Percentiles rank a stretch among this genome's conserved stretches.
phyloP scores from a whole-genome alignment of 2,113 vertebrate species.

The Trochalopteron elliotii region DNA sequence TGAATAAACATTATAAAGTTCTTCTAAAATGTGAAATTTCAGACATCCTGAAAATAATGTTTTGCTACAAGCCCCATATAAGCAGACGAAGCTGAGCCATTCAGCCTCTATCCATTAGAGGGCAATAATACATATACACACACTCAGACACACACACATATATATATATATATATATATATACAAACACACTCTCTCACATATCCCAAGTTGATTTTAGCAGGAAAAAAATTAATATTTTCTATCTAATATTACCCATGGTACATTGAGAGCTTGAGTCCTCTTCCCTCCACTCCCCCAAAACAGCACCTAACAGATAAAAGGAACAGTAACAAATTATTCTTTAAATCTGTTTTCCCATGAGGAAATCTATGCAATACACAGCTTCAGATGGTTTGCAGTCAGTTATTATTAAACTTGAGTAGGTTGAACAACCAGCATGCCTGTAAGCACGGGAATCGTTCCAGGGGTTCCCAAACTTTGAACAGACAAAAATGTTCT shows the following conservation, averaged over 20 bases:
- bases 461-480: background rate
- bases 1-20: background rate
- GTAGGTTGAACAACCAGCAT: background rate
- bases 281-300: background rate
- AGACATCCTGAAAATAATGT: background rate
- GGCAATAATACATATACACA: slow-evolving; percentile 27
- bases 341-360: background rate
- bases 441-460: background rate
- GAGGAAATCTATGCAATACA: background rate
- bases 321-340: background rate
- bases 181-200: background rate
- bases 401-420: background rate
- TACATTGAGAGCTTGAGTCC: background rate
- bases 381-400: background rate
- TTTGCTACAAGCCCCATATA: background rate
- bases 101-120: slow-evolving; percentile 56
- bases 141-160: background rate
- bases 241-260: background rate
- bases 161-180: background rate
- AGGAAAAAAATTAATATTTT: background rate
- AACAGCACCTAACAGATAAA: background rate
- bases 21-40: background rate
- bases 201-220: background rate
- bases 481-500: background rate
- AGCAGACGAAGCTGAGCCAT: slow-evolving; percentile 8